These are phyloP conservation scores for Delphinus delphis DNA, from an alignment of 2,113 vertebrate genomes.

Conservation along the genomic window DNA sequence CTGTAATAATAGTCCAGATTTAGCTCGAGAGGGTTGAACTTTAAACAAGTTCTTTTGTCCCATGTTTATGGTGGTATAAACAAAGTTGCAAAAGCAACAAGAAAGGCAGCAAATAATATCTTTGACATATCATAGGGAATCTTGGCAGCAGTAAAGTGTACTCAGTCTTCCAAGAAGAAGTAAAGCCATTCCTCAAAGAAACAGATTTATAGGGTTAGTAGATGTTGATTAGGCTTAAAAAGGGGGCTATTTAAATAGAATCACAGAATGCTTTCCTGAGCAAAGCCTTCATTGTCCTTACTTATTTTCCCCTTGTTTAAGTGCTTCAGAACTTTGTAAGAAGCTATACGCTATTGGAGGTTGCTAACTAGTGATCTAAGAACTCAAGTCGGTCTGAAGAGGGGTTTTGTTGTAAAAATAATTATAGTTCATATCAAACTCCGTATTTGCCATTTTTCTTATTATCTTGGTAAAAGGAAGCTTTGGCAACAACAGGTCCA, in stretches of 20 bases:
- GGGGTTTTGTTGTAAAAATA: background rate
- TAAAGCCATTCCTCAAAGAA: conserved; percentile 45
- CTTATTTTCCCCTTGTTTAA: background rate
- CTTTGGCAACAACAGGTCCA: background rate
- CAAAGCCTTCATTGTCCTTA: background rate
- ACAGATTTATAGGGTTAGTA: conserved; percentile 43
- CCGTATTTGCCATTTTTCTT: background rate
- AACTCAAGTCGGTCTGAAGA: background rate
- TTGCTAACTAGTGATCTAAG: background rate
- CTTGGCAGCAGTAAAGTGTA: conserved; percentile 53
- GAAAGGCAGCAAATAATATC: conserved; percentile 38
- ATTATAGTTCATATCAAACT: background rate
- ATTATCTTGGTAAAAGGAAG: background rate
- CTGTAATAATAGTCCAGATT: conserved; percentile 50
- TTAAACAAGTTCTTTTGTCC: conserved; percentile 71
- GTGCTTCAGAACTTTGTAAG: background rate
- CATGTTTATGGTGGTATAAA: conserved; percentile 60
- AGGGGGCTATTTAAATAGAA: background rate
- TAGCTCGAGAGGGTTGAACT: conserved; percentile 55
- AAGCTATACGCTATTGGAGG: background rate
- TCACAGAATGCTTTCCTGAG: background rate
- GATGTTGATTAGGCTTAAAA: conserved; percentile 39
- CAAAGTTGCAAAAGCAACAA: conserved; percentile 43
- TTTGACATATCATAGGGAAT: conserved; percentile 60
- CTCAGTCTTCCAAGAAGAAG: conserved; percentile 51